Evolutionary conservation across 2,888 invertebrate species (phyloP).

Genomic region (Rhaphigaster nebulosa): DNA sequence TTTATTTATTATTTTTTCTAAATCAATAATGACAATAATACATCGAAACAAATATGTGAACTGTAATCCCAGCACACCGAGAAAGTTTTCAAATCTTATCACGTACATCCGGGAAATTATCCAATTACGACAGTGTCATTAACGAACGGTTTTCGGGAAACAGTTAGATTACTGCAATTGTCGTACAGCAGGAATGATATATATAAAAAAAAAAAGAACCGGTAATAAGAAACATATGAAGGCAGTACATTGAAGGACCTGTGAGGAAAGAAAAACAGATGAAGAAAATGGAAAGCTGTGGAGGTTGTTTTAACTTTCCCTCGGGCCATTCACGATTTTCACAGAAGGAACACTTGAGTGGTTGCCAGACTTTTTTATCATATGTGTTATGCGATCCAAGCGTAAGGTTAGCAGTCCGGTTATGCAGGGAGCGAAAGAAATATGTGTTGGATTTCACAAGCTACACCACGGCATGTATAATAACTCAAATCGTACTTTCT

Average conservation of each 20-base stretch:
- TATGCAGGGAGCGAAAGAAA: conserved; percentile 39
- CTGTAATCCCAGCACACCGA: neutral
- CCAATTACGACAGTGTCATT: neutral
- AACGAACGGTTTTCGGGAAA: neutral
- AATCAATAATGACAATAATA: neutral
- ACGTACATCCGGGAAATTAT: conserved; percentile 5
- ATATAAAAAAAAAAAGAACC: neutral
- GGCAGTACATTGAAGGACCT: neutral
- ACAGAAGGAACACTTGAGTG: conserved; percentile 41
- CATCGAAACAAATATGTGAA: neutral
- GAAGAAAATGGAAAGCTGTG: conserved; percentile 47
- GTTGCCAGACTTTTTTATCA: conserved; percentile 18
- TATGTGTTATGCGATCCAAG: conserved; percentile 43
- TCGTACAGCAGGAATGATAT: neutral
- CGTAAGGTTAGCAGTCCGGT: conserved; percentile 46
- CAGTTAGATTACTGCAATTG: conserved; percentile 24
- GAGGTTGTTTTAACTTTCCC: conserved; percentile 48
- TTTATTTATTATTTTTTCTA: no score
- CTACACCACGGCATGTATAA: conserved; percentile 17
- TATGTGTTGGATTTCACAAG: conserved; percentile 15
- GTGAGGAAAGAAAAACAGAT: neutral
- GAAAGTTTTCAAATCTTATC: neutral
- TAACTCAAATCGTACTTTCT: neutral
- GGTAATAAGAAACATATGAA: conserved; percentile 14
- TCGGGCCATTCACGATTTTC: conserved; percentile 47